Evolutionary conservation across 2,113 vertebrate species (phyloP).

Genomic region (Litocranius walleri): DNA sequence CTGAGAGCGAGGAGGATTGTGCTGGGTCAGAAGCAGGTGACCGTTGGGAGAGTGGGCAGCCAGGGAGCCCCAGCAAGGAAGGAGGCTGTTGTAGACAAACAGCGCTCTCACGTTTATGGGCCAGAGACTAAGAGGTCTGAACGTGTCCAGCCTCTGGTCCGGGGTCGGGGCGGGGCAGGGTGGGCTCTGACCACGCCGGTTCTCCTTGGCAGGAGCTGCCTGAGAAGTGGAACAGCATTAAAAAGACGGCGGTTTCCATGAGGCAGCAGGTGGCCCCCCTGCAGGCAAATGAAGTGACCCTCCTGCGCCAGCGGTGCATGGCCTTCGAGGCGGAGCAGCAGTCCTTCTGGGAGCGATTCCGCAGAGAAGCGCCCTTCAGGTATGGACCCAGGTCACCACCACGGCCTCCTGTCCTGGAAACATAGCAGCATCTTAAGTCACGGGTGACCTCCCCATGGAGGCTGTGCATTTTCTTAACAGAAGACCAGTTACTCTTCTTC

Average conservation of each 20-base stretch:
- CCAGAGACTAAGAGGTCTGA: rapidly evolving
- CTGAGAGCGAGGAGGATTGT: background rate
- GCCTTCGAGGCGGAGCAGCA: constrained; percentile 87
- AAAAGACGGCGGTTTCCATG: constrained; percentile 85
- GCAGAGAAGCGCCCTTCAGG: constrained; percentile 89
- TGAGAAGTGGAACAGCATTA: constrained; percentile 90
- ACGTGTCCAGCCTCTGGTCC: background rate
- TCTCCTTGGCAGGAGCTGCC: constrained; percentile 87
- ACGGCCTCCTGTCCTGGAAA: background rate
- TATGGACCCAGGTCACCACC: constrained; percentile 31
- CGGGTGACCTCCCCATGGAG: no score
- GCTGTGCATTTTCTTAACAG: background rate
- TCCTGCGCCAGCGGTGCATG: constrained; percentile 84
- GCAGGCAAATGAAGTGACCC: constrained; percentile 87
- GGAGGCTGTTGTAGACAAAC: no score
- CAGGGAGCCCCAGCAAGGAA: background rate
- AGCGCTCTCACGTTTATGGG: rapidly evolving
- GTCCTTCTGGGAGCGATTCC: constrained; percentile 86
- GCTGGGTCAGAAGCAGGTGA: background rate
- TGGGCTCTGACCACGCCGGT: background rate
- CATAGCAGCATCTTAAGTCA: background rate
- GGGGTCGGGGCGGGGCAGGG: background rate
- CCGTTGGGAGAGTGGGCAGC: background rate
- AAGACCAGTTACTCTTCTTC: background rate
- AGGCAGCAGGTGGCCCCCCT: constrained; percentile 92